phyloP scores from a whole-genome alignment of 2,797 vertebrate species.

The Peromyscus attwateri region DNA sequence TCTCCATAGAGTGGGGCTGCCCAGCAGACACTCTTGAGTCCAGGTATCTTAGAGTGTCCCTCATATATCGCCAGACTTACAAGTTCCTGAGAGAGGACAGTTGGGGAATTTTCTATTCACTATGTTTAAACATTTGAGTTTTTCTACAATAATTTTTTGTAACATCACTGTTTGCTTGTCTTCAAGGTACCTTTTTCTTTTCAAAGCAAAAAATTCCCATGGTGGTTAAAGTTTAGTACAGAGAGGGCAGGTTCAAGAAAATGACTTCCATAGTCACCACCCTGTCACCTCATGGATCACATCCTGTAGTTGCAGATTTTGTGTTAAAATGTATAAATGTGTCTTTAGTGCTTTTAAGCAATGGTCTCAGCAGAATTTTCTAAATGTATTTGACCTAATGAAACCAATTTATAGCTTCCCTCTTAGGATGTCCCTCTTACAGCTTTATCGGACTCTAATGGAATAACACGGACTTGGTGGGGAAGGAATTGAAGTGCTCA shows the following conservation, averaged over 20 bases:
- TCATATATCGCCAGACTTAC: not conserved
- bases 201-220: conserved; percentile 51
- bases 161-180: conserved; percentile 50
- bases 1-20: not conserved
- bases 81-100: not conserved
- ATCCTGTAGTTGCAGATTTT: conserved; percentile 67
- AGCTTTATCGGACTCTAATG: conserved; percentile 68
- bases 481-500: conserved; percentile 65
- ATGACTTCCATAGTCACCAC: not conserved
- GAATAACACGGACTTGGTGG: conserved; percentile 65
- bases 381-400: conserved; percentile 71
- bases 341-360: conserved; percentile 59
- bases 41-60: not conserved
- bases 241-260: conserved; percentile 53
- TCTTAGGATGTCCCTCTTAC: conserved; percentile 45
- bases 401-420: conserved; percentile 69
- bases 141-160: conserved; percentile 67
- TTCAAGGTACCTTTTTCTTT: conserved; percentile 67
- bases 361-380: conserved; percentile 72
- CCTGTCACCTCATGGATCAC: conserved; percentile 55
- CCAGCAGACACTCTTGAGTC: not conserved
- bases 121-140: conserved; percentile 43
- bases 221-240: conserved; percentile 8
- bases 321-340: conserved; percentile 69
- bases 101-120: conserved; percentile 53